Percentiles rank a stretch among this genome's conserved stretches.
phyloP scores from a whole-genome alignment of 1,140 invertebrate species.

The Zaprionus ornatus region DNA sequence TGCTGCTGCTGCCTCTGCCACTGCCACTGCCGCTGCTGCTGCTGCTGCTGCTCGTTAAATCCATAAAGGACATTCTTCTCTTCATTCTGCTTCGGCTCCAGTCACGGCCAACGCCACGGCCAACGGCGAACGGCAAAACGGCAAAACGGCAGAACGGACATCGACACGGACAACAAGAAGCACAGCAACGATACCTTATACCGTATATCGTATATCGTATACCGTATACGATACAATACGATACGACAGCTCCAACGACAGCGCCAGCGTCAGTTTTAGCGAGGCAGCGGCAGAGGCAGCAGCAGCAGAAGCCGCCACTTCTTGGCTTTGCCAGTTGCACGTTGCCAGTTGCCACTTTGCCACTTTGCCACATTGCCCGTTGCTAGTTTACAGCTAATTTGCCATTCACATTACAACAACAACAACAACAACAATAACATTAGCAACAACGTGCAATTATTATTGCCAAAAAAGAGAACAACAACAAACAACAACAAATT shows the following conservation, averaged over 20 bases:
- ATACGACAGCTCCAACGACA: not conserved
- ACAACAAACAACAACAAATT: conserved; percentile 5
- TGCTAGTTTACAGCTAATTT: conserved; percentile 56
- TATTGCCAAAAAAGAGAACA: conserved; percentile 35
- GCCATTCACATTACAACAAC: conserved; percentile 53
- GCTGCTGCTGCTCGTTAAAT: conserved; percentile 53
- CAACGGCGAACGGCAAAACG: conserved; percentile 25
- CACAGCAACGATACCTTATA: not conserved
- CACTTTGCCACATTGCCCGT: conserved; percentile 10
- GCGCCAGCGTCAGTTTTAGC: not conserved
- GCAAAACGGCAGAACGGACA: conserved; percentile 6
- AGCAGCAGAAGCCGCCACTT: conserved; percentile 42
- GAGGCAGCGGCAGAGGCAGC: conserved; percentile 26
- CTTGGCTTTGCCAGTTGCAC: conserved; percentile 34
- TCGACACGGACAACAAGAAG: not conserved
- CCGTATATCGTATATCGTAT: not conserved
- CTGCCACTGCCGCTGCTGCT: conserved; percentile 36
- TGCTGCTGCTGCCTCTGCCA: conserved; percentile 36
- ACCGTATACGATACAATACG: not conserved
- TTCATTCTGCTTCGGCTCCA: conserved; percentile 47
- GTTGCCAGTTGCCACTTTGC: conserved; percentile 43
- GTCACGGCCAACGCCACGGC: conserved; percentile 41
- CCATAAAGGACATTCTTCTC: conserved; percentile 72
- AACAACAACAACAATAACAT: conserved; percentile 28
- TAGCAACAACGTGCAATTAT: conserved; percentile 34